A percentile compares a stretch with the other conserved stretches of the same genome.
These are phyloP conservation scores for Myodes glareolus DNA, from an alignment of 2,113 vertebrate genomes.

Conservation along the genomic window DNA sequence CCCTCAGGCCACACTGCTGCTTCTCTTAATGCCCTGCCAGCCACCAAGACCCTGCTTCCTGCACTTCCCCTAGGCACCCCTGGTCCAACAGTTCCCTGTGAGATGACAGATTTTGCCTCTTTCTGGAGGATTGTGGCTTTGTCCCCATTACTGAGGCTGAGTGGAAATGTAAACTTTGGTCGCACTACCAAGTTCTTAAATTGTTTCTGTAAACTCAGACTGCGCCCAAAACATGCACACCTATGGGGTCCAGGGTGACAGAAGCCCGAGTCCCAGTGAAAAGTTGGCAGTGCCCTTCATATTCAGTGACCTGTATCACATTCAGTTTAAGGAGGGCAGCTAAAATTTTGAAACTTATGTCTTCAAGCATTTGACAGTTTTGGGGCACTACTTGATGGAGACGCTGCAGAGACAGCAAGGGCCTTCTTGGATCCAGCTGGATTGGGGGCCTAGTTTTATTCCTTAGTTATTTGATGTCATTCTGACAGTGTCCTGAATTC, in stretches of 20 bases:
- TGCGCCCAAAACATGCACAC: not conserved
- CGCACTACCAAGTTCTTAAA: not conserved
- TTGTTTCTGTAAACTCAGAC: constrained; percentile 20
- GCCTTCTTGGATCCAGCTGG: not conserved
- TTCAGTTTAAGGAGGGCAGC: constrained; percentile 14
- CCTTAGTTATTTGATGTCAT: not conserved
- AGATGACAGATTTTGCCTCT: not conserved
- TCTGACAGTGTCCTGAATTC: not conserved
- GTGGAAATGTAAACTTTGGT: not conserved
- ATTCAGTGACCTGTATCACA: constrained; percentile 12
- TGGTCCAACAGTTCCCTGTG: not conserved
- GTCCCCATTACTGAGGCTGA: not conserved
- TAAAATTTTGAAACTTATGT: not conserved
- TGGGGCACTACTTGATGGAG: not conserved
- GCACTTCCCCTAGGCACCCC: not conserved
- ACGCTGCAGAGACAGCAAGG: not conserved
- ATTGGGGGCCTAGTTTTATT: not conserved
- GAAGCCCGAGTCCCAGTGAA: not conserved
- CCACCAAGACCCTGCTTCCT: not conserved
- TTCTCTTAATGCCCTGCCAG: not conserved
- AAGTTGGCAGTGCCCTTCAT: not conserved
- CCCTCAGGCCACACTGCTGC: not conserved
- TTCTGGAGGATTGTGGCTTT: not conserved
- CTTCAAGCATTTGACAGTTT: not conserved
- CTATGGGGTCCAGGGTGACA: not conserved